Base-by-base conservation (phyloP, 2,113 vertebrate genomes). In the Alouatta palliata region DNA sequence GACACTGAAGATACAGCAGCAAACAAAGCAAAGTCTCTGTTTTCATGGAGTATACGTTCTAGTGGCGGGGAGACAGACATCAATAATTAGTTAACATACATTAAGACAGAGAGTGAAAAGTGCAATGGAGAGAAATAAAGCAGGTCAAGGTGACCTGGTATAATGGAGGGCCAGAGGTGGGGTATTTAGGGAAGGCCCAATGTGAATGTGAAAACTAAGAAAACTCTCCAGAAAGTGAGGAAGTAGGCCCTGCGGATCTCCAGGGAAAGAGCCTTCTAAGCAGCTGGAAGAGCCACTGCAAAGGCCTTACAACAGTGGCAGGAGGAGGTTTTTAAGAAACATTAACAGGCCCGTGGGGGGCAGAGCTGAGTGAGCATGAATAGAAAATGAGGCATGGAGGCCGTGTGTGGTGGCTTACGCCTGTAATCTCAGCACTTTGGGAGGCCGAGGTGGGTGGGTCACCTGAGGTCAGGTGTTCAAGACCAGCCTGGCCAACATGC, bases 301-400 rank as follows among this genome's bases (percentile, higher is more conserved):
- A 25, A 90, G 80, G 64, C 27, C 61, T 4, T 17, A 47, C 9
- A 14, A 30, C 61, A 76, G 70, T 12, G 73, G 45, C 56, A n/a
- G 30, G 64, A 58, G 1, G 8, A 2, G 12, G 11, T 5, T 37
- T 20, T 30, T 58, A 45, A 56, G 66, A 64, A 64, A 25, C 3
- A 27, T 71, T 45, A 16, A 75, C 32, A 87, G 52, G 12, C n/a
- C 23, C 20, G 27, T 1, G 47, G 61, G 35, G 61, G 52, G 70
- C 84, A 56, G 71, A 47, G 37, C 35, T 66, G 43, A 73, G 75
- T 8, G 8, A 61, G 43, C 49, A 27, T n/a, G 20, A 20, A 64
- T 1, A 43, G 45, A n/a, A 61, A 47, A 14, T 4, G 3, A 56
- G 52, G 71, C 20, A 0, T 0, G 5, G 8, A 8, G n/a, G 52